These are phyloP conservation scores for Nanorana parkeri DNA, from an alignment of 2,113 vertebrate genomes.

Conservation along the genomic window DNA sequence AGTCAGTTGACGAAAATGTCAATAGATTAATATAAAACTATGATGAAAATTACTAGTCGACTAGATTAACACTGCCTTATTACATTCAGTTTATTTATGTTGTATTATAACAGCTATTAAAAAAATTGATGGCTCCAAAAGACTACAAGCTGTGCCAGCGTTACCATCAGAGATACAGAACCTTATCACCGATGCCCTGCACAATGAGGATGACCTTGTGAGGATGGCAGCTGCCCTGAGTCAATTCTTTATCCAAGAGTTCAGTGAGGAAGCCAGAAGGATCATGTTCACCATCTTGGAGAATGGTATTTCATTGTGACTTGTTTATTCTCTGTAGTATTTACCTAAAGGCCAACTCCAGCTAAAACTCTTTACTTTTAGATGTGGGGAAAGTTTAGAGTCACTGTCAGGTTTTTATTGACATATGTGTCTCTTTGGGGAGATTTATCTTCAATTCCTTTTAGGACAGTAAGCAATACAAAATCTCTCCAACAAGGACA, in stretches of 20 bases:
- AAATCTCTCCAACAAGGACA: too few relatives aligned
- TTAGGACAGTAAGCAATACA: too few relatives aligned
- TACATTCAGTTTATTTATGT: neutral
- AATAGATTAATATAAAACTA: too few relatives aligned
- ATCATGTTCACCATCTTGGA: slow-evolving; percentile 66
- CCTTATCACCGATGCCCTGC: slow-evolving; percentile 62
- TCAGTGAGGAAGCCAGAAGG: slow-evolving; percentile 59
- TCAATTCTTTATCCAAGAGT: slow-evolving; percentile 62
- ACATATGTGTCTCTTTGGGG: too few relatives aligned
- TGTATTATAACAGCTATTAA: neutral
- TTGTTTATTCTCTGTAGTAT: too few relatives aligned
- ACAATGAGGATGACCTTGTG: slow-evolving; percentile 63
- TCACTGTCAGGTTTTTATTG: too few relatives aligned
- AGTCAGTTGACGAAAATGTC: too few relatives aligned
- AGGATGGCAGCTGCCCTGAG: slow-evolving; percentile 70
- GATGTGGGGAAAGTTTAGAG: too few relatives aligned
- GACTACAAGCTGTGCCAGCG: neutral
- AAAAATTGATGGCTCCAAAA: neutral
- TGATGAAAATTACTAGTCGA: too few relatives aligned
- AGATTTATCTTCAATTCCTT: too few relatives aligned
- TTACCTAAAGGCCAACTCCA: too few relatives aligned
- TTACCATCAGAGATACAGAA: slow-evolving; percentile 64
- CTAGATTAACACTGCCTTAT: neutral
- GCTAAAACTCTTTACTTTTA: too few relatives aligned
- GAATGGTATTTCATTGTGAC: slow-evolving; percentile 58